phyloP scores from a whole-genome alignment of 2,113 vertebrate genomes.

The Uria lomvia region DNA sequence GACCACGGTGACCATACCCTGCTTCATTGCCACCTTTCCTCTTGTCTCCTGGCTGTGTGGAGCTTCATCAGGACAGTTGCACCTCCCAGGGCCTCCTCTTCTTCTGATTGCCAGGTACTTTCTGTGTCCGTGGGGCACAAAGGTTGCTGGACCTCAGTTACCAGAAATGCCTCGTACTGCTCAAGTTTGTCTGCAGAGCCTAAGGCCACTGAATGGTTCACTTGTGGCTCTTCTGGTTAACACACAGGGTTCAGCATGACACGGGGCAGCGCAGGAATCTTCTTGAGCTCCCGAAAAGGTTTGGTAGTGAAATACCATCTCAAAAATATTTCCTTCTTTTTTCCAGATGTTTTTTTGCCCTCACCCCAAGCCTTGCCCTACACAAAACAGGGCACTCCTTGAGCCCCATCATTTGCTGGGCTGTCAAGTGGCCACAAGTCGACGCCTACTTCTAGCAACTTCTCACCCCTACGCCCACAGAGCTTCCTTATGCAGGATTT shows the following conservation, averaged over 20 bases:
- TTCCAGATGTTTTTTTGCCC: background rate
- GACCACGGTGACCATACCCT: background rate
- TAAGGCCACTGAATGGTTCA: rapidly evolving
- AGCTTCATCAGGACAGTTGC: background rate
- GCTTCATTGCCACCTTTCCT: background rate
- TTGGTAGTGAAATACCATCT: background rate
- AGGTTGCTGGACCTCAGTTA: background rate
- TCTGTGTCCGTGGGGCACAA: background rate
- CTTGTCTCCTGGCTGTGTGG: background rate
- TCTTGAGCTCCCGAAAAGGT: background rate
- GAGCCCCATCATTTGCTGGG: background rate
- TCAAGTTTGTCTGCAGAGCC: background rate
- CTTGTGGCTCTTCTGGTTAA: background rate
- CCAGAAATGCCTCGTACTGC: background rate
- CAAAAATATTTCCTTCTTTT: background rate
- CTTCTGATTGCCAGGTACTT: background rate
- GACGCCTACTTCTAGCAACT: background rate
- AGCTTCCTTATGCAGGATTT: background rate
- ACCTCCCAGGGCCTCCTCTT: background rate
- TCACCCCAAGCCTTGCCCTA: background rate
- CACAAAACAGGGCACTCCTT: background rate
- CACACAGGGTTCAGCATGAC: background rate
- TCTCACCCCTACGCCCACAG: background rate
- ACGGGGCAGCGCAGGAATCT: background rate
- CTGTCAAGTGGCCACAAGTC: background rate